These are phyloP conservation scores for Drosophila jambulina DNA, from an alignment of 1,140 invertebrate species.

Conservation along the genomic window DNA sequence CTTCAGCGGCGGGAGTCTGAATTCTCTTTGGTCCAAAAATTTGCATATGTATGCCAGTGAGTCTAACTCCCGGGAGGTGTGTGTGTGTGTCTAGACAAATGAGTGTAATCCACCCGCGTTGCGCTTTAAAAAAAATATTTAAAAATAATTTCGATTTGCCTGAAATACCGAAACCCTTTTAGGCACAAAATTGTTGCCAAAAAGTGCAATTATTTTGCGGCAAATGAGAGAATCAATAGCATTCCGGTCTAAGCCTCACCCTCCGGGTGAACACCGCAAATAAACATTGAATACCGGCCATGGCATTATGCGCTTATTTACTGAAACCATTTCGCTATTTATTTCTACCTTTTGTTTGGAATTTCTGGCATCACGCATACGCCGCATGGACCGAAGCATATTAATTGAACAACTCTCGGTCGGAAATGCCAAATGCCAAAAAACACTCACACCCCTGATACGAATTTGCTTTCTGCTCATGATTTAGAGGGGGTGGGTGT, in stretches of 20 bases:
- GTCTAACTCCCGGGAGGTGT: constrained; percentile 1
- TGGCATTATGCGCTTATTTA: constrained; percentile 41
- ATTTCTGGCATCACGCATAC: constrained; percentile 40
- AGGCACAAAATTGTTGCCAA: constrained; percentile 8
- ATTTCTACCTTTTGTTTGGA: constrained; percentile 36
- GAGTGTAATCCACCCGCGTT: neutral
- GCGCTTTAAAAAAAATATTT: neutral
- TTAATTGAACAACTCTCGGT: constrained; percentile 46
- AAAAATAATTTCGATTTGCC: neutral
- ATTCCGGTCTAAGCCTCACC: neutral
- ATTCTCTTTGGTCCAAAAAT: constrained; percentile 14
- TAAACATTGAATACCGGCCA: constrained; percentile 32
- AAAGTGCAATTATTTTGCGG: constrained; percentile 7
- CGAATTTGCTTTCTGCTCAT: constrained; percentile 31
- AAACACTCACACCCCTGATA: neutral
- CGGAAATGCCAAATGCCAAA: constrained; percentile 10
- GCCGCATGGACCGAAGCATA: constrained; percentile 34
- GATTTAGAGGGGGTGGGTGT: neutral
- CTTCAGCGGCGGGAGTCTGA: constrained; percentile 15
- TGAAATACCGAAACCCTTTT: neutral
- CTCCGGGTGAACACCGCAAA: neutral
- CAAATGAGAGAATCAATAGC: constrained; percentile 23
- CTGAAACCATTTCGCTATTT: constrained; percentile 32
- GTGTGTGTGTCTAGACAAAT: constrained; percentile 40
- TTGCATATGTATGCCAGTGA: constrained; percentile 19